Evolutionary conservation across 2,113 vertebrate genomes (phyloP), one percentile per base, ranked within the genome.

Genomic region (Paedocypris sp.): DNA sequence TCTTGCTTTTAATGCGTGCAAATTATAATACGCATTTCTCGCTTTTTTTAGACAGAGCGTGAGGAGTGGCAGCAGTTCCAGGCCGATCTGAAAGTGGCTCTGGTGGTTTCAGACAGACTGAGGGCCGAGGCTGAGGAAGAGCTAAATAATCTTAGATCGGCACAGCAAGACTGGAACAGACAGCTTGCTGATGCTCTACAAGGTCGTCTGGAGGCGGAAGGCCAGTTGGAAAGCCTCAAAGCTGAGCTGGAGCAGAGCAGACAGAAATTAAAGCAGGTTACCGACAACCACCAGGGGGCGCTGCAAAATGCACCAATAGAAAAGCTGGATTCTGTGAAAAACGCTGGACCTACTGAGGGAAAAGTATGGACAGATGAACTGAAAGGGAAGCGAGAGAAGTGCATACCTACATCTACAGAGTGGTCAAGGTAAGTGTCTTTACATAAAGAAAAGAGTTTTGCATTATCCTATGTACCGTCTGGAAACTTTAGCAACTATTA

Each of bases 11-110:
- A n/a, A n/a, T n/a, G n/a, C n/a, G n/a, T n/a, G n/a, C n/a, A n/a
- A n/a, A n/a, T n/a, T n/a, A n/a, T n/a, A 15, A 18, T 19, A 51
- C 18, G 7, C 19, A 4, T n/a, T 52, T 15, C 33, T 39, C 3
- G 49, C 15, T 22, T 53, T 63, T 15, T 74, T 7, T 70, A 89
- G 87, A 69, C 58, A 1, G 86, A 89, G 46, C 80, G 77, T 1
- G 77, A 49, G 1, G 87, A 89, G 48, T 88, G 86, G 85, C 72
- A 77, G 59, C 85, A 88, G 75, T 87, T 89, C 74, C 87, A 89
- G 77, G 68, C 83, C 4, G 87, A 89, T 74, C 78, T 89, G 11
- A 85, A 87, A 76, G 86, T 87, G 70, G 87, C 87, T 0, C 83
- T 89, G 20, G 69, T 85, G 0, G 86, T 89, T 23, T 87, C 86